A percentile compares a stretch with the other conserved stretches of the same genome.
phyloP scores from a whole-genome alignment of 2,113 vertebrate species.

The Pimephales promelas region DNA sequence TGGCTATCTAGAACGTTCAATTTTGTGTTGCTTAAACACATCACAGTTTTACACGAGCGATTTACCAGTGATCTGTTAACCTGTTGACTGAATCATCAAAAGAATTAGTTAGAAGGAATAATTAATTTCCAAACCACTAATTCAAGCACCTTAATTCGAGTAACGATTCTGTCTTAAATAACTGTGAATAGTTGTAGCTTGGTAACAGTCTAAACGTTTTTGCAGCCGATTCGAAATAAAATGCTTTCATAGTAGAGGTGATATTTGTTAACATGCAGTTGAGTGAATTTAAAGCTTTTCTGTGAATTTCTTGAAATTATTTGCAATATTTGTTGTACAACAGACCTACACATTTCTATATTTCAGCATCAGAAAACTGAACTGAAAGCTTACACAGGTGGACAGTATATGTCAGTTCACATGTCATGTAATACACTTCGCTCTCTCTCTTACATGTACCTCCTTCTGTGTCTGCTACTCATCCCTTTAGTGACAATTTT shows the following conservation, averaged over 20 bases:
- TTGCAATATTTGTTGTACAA: not conserved
- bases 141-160: not conserved
- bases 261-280: slow-evolving; percentile 4
- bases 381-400: not conserved
- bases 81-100: not conserved
- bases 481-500: slow-evolving; percentile 82
- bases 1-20: not conserved
- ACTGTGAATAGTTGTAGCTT: not conserved
- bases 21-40: not conserved
- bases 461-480: not conserved
- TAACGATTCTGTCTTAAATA: not conserved
- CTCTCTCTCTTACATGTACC: not conserved
- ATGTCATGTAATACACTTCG: too few relatives aligned
- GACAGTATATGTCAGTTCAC: not conserved
- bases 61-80: not conserved
- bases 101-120: not conserved
- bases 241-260: not conserved
- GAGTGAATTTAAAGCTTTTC: slow-evolving; percentile 8
- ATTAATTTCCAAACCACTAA: not conserved
- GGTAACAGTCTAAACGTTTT: not conserved
- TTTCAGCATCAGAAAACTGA: not conserved
- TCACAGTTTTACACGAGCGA: not conserved
- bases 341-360: slow-evolving; percentile 2
- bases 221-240: not conserved
- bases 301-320: slow-evolving; percentile 2